Evolutionary conservation across 2,888 invertebrate species (phyloP).

Genomic region (Drosophila antonietae): DNA sequence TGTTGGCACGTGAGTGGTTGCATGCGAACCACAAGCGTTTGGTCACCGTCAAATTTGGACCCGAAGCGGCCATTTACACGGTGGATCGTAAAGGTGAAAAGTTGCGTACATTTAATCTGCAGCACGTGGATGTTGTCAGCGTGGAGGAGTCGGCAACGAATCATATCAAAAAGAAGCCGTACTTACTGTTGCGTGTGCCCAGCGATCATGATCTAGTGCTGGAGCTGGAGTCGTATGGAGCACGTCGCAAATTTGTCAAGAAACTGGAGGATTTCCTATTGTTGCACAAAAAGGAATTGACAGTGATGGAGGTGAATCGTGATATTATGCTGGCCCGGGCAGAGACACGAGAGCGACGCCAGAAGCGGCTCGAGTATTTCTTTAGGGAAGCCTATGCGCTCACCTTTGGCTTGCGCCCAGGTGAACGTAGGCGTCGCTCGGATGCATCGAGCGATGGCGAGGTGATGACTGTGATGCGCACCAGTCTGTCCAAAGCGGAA

Average conservation of each 20-base stretch:
- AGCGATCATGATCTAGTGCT: conserved; percentile 96
- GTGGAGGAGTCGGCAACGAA: conserved; percentile 94
- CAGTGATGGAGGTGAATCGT: conserved; percentile 89
- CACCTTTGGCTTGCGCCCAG: conserved; percentile 94
- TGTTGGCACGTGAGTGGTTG: conserved; percentile 97
- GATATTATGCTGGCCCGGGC: conserved; percentile 96
- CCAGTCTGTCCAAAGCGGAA: conserved; percentile 95
- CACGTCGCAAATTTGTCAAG: conserved; percentile 93
- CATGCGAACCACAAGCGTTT: conserved; percentile 95
- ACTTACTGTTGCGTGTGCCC: conserved; percentile 92
- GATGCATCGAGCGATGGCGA: conserved; percentile 91
- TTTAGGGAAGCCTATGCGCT: conserved; percentile 98
- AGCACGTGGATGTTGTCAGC: conserved; percentile 91
- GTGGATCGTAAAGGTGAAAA: conserved; percentile 97
- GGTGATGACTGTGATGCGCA: conserved; percentile 96
- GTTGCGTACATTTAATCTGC: conserved; percentile 92
- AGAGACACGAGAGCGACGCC: conserved; percentile 96
- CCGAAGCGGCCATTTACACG: conserved; percentile 93
- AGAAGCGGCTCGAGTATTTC: conserved; percentile 96
- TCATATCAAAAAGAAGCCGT: conserved; percentile 90
- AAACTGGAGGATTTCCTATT: conserved; percentile 94
- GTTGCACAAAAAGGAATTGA: conserved; percentile 92
- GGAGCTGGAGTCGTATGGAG: conserved; percentile 93
- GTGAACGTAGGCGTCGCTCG: conserved; percentile 91
- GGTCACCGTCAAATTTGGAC: conserved; percentile 95